These are phyloP conservation scores for Pontoporia blainvillei DNA, from an alignment of 2,113 vertebrate species.

Conservation along the genomic window DNA sequence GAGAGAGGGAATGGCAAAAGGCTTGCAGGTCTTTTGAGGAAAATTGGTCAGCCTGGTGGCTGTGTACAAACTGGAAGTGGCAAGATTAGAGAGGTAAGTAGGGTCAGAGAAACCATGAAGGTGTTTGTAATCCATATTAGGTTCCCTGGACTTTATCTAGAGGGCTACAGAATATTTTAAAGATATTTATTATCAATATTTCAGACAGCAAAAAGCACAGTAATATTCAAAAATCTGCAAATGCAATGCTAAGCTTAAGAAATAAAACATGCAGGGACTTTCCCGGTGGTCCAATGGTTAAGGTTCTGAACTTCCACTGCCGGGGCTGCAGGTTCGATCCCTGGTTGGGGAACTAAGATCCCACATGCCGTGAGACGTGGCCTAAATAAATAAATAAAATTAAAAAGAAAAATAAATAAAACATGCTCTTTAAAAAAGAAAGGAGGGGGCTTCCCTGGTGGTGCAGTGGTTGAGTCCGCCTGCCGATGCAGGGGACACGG, in stretches of 20 bases:
- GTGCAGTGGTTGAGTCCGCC: too few species aligned
- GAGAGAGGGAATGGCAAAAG: neutral
- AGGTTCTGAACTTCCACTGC: too few species aligned
- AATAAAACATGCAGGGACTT: neutral
- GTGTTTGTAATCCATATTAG: neutral
- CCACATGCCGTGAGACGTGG: too few species aligned
- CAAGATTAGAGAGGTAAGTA: neutral
- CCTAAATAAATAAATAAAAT: too few species aligned
- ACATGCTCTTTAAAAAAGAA: neutral
- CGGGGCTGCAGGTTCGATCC: too few species aligned
- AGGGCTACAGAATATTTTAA: neutral
- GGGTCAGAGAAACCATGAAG: neutral
- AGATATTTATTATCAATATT: neutral
- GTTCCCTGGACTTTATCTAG: neutral
- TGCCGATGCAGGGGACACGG: too few species aligned
- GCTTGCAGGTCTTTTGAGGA: neutral
- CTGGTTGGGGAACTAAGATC: too few species aligned
- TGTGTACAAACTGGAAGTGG: neutral
- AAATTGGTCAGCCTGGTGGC: neutral
- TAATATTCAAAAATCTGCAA: neutral
- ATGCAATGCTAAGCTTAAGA: neutral
- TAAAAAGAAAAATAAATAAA: neutral
- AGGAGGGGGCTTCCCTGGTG: neutral
- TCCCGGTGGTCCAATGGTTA: too few species aligned
- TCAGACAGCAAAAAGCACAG: neutral